These are phyloP conservation scores for Leptopilina clavipes DNA, from an alignment of 1,140 invertebrate genomes.

Conservation along the genomic window DNA sequence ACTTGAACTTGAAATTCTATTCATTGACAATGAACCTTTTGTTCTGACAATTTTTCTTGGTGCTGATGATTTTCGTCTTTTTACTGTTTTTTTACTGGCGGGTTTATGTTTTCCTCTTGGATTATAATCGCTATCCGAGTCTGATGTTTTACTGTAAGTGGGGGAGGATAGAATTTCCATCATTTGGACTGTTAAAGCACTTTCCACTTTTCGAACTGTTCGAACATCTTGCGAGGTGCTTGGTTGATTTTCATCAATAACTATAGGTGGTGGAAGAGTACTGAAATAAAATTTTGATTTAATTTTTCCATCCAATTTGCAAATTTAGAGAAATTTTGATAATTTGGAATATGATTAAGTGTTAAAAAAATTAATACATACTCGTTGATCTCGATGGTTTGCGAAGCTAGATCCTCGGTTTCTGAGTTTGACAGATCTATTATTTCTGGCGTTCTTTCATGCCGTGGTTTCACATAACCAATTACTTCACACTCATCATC, in stretches of 20 bases:
- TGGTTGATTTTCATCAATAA: slow-evolving; percentile 42
- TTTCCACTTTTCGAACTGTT: slow-evolving; percentile 1
- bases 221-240: slow-evolving; percentile 40
- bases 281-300: no score
- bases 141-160: slow-evolving; percentile 36
- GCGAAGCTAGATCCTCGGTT: slow-evolving; percentile 45
- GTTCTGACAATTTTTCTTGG: slow-evolving; percentile 36
- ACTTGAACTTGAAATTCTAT: slow-evolving; percentile 46
- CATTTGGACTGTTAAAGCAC: neutral
- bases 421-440: slow-evolving; percentile 74
- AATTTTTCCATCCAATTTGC: no score
- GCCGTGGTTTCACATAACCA: slow-evolving; percentile 75
- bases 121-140: slow-evolving; percentile 57
- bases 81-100: slow-evolving; percentile 34
- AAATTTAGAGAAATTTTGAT: neutral
- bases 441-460: slow-evolving; percentile 75
- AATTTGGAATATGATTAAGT: no score
- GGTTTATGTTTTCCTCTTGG: slow-evolving; percentile 39
- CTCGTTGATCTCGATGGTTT: slow-evolving; percentile 20
- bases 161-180: neutral
- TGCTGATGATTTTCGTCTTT: slow-evolving; percentile 48
- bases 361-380: slow-evolving; percentile 14
- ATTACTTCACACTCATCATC: slow-evolving; percentile 70
- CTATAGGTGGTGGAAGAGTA: neutral
- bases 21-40: slow-evolving; percentile 30